A percentile compares a stretch with the other conserved stretches of the same genome.
These are phyloP conservation scores for Rallus limicola DNA, from an alignment of 2,113 vertebrate genomes.

Conservation along the genomic window DNA sequence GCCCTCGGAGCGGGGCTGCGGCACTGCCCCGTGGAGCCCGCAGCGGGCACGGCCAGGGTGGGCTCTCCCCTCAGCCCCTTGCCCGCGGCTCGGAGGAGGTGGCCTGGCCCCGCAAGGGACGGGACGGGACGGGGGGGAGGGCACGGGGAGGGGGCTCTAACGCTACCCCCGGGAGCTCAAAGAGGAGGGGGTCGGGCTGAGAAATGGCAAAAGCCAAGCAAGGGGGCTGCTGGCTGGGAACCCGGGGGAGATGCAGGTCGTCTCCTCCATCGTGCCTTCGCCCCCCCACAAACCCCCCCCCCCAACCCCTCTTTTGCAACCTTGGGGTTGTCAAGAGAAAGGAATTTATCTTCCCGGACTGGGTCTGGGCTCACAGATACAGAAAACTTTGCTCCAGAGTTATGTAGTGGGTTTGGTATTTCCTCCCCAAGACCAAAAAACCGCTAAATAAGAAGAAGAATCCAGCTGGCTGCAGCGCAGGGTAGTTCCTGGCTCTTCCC, in stretches of 20 bases:
- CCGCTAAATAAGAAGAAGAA: neutral
- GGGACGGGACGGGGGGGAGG: no score
- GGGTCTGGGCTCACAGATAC: neutral
- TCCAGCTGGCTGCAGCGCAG: neutral
- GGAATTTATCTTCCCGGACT: neutral
- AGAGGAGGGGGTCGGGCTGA: neutral
- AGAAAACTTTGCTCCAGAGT: neutral
- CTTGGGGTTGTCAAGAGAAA: neutral
- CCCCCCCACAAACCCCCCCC: no score
- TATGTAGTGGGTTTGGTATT: slow-evolving; percentile 49
- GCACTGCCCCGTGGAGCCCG: neutral
- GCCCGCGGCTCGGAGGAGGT: no score
- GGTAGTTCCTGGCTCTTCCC: neutral
- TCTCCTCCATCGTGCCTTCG: neutral
- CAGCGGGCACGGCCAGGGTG: no score
- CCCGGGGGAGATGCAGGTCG: neutral
- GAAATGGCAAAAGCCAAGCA: neutral
- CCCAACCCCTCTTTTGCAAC: neutral
- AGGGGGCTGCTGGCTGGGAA: neutral
- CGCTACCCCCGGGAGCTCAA: neutral
- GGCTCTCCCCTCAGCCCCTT: no score
- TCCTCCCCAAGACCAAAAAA: slow-evolving; percentile 10
- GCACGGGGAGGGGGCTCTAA: neutral
- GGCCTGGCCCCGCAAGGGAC: neutral
- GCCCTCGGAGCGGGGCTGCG: neutral